phyloP scores from a whole-genome alignment of 1,140 invertebrate genomes.

The Araneus ventricosus region DNA sequence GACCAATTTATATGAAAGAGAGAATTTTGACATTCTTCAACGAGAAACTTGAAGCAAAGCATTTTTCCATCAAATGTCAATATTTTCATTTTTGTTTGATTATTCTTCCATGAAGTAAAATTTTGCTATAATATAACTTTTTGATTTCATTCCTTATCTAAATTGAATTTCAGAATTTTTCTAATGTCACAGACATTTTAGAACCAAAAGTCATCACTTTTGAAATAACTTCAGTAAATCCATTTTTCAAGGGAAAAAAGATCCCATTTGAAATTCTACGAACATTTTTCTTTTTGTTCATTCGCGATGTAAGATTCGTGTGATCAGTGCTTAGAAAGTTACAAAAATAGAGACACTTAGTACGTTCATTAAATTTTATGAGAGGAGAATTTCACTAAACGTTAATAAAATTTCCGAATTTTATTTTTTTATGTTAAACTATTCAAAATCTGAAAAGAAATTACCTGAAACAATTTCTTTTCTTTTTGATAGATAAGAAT shows the following conservation, averaged over 20 bases:
- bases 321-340: too few species aligned
- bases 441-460: too few species aligned
- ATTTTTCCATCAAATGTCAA: not conserved
- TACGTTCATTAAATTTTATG: too few species aligned
- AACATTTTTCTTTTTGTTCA: not conserved
- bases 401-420: too few species aligned
- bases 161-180: conserved; percentile 4
- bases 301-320: too few species aligned
- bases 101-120: not conserved
- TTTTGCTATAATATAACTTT: not conserved
- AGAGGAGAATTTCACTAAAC: too few species aligned
- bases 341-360: too few species aligned
- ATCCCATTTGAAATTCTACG: not conserved
- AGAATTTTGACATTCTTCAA: not conserved
- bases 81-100: not conserved
- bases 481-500: too few species aligned
- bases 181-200: not conserved
- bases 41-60: not conserved
- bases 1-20: not conserved
- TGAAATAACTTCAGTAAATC: not conserved
- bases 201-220: not conserved
- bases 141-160: not conserved
- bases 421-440: too few species aligned
- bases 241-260: not conserved
- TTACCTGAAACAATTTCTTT: too few species aligned